A percentile compares a stretch with the other conserved stretches of the same genome.
These are phyloP conservation scores for Campylomormyrus tamandua DNA, from an alignment of 2,113 vertebrate genomes.

Conservation along the genomic window DNA sequence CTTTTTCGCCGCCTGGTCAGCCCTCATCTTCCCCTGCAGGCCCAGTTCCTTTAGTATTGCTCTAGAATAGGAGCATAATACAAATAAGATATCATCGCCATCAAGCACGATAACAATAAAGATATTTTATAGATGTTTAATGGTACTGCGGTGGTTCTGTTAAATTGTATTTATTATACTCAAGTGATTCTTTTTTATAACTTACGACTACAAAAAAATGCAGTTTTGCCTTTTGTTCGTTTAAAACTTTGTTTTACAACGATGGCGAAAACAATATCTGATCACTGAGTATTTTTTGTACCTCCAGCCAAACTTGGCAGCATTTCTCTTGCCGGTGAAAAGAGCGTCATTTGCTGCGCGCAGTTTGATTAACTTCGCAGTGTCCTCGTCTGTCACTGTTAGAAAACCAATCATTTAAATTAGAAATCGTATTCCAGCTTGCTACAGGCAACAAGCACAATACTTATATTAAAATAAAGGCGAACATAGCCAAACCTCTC, in stretches of 20 bases:
- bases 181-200: not conserved
- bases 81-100: not conserved
- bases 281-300: conserved; percentile 20
- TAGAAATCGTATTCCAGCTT: conserved; percentile 9
- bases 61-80: conserved; percentile 31
- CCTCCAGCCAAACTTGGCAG: conserved; percentile 64
- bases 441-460: not conserved
- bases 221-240: not conserved
- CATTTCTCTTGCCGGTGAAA: conserved; percentile 62
- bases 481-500: not conserved
- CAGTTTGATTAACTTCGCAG: conserved; percentile 58
- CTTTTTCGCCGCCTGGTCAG: conserved; percentile 55
- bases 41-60: conserved; percentile 59
- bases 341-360: conserved; percentile 54
- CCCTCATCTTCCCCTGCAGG: conserved; percentile 52
- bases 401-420: conserved; percentile 25
- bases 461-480: not conserved
- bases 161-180: not conserved
- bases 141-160: not conserved
- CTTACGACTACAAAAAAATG: not conserved
- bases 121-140: not conserved
- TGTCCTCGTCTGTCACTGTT: conserved; percentile 62
- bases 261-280: not conserved
- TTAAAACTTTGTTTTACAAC: not conserved
- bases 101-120: not conserved